These are phyloP conservation scores for Sacculina carcini DNA, from an alignment of 2,888 invertebrate species.

Conservation along the genomic window DNA sequence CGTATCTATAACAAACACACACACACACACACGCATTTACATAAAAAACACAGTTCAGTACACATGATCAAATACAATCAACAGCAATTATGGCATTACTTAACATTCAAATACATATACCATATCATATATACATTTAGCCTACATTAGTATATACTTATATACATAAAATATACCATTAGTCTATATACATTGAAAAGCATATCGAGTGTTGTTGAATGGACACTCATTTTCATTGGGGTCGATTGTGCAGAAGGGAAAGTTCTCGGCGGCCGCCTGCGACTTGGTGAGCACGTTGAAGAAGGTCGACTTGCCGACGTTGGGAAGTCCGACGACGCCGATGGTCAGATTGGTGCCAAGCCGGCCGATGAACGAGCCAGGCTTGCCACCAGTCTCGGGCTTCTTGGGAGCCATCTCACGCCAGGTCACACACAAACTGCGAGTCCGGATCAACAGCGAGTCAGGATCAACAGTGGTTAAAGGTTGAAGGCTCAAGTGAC, in stretches of 20 bases:
- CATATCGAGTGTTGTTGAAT: conserved; percentile 9
- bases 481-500: too few species aligned
- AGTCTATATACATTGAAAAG: not conserved
- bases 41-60: not conserved
- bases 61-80: not conserved
- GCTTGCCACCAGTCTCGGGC: too few species aligned
- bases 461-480: too few species aligned
- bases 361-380: conserved; percentile 61
- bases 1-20: conserved; percentile 26
- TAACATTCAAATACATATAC: too few species aligned
- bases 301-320: conserved; percentile 97
- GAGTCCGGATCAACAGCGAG: too few species aligned
- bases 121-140: not conserved
- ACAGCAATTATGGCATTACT: too few species aligned
- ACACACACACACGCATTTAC: not conserved
- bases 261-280: conserved; percentile 90
- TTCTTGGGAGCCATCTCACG: conserved; percentile 50
- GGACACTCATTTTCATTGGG: conserved; percentile 98
- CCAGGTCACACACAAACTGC: too few species aligned
- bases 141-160: not conserved
- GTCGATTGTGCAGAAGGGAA: conserved; percentile 99
- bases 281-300: conserved; percentile 98
- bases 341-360: conserved; percentile 87
- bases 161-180: too few species aligned
- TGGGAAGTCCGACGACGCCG: conserved; percentile 87